A percentile compares a stretch with the other conserved stretches of the same genome.
Evolutionary conservation across 2,888 invertebrate genomes (phyloP).

Genomic region (Serrognathus titanus): DNA sequence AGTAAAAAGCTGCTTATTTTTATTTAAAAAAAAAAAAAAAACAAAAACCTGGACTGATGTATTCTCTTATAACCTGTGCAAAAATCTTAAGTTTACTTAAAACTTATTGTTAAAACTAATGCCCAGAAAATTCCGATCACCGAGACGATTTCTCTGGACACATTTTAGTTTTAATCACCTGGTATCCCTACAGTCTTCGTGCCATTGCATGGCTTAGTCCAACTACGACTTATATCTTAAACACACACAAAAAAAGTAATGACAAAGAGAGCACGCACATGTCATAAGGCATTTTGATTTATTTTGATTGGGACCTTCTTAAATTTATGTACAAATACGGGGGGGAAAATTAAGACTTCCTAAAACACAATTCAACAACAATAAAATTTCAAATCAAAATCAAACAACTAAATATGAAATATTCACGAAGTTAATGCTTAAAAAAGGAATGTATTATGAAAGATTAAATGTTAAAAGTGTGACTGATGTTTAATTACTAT

Average conservation of each 20-base stretch:
- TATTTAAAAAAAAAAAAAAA: conserved; percentile 6
- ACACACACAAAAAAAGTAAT: conserved; percentile 25
- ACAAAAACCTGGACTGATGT: conserved; percentile 35
- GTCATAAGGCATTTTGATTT: conserved; percentile 35
- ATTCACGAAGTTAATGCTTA: neutral
- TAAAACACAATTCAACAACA: neutral
- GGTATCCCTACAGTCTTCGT: conserved; percentile 48
- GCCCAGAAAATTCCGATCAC: conserved; percentile 7
- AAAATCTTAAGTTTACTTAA: conserved; percentile 33
- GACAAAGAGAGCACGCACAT: conserved; percentile 36
- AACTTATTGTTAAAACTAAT: conserved; percentile 14
- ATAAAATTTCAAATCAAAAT: neutral
- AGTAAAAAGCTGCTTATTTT: neutral
- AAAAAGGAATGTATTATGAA: neutral
- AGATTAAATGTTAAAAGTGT: neutral
- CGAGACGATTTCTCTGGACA: conserved; percentile 7
- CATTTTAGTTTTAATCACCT: conserved; percentile 40
- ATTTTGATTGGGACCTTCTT: conserved; percentile 17
- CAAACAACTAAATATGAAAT: no score
- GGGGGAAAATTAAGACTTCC: neutral
- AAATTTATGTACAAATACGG: neutral
- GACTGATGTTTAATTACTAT: neutral
- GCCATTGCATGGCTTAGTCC: conserved; percentile 19
- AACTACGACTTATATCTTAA: conserved; percentile 15
- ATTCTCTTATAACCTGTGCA: conserved; percentile 38